Evolutionary conservation across 1,140 invertebrate species (phyloP), one percentile per base, ranked within the genome.

Genomic region (Papilio glaucus): DNA sequence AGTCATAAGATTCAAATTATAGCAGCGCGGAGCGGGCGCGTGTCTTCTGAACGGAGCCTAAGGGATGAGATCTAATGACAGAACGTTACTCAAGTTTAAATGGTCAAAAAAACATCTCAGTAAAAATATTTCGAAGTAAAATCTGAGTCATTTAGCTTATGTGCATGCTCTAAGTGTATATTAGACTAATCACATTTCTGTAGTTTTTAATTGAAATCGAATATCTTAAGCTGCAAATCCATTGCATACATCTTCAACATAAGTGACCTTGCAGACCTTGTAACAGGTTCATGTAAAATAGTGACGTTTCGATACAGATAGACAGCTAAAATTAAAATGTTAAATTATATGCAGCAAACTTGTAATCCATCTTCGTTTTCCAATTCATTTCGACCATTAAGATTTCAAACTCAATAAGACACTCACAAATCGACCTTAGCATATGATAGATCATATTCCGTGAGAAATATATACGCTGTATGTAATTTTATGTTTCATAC

Each of bases 51-150:
- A n/a, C n/a, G n/a, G n/a, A n/a, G n/a, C n/a, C n/a, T n/a, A 57
- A 57, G 49, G 49, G 49, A 57, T 57, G 49, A 57, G 49, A 57
- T 57, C 49, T 57, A 57, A 57, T 57, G 21, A 26, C 49, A 57
- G 24, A 57, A 57, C 4, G 12, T 57, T 57, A 49, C 9, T 57
- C 49, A 57, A 24, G 0, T 24, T 53, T 26, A 21, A 24, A 57
- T 57, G 49, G 24, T 33, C 10, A 24, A 4, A 15, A 12, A 13
- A 26, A 24, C 10, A 24, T 8, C 24, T 15, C 0, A 18, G 1
- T 49, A 53, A 57, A 6, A 6, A 33, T n/a, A n/a, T n/a, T 33
- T 33, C 29, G 2, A 33, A 41, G 0, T 13, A 41, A 0, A 41
- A 41, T 24, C 1, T 57, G 49, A 57, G 12, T 57, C 21, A 57